Percentiles rank a stretch among this genome's conserved stretches.
phyloP scores from a whole-genome alignment of 2,797 vertebrate genomes.

The Orientallactaga sibirica region DNA sequence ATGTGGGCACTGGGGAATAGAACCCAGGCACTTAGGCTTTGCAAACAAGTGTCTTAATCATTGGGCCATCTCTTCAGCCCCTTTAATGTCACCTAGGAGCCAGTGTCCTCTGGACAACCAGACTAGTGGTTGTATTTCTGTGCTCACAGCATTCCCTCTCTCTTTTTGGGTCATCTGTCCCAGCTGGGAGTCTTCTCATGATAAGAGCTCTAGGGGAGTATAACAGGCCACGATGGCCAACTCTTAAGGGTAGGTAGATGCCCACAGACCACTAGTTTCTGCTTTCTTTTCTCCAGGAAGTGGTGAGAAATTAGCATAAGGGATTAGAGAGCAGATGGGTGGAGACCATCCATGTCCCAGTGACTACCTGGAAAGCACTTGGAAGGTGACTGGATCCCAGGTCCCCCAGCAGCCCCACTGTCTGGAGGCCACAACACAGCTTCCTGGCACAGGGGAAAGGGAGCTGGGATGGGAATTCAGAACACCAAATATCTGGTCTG shows the following conservation, averaged over 20 bases:
- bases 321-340: not conserved
- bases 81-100: not conserved
- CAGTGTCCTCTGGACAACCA: not conserved
- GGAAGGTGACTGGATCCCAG: too few relatives aligned
- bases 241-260: not conserved
- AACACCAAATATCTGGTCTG: not conserved
- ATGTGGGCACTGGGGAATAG: too few relatives aligned
- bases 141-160: not conserved
- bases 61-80: too few relatives aligned
- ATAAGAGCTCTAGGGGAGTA: not conserved
- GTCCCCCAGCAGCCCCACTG: not conserved
- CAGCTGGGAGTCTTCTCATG: not conserved
- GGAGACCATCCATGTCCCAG: too few relatives aligned
- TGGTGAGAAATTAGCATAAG: not conserved
- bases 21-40: too few relatives aligned
- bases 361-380: not conserved
- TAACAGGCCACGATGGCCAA: not conserved
- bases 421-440: not conserved
- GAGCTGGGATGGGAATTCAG: not conserved
- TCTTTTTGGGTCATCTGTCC: not conserved
- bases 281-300: not conserved
- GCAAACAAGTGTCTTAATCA: too few relatives aligned
- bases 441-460: not conserved
- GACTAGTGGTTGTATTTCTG: not conserved
- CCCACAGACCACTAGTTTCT: not conserved